These are phyloP conservation scores for Chlorospingus flavigularis DNA, from an alignment of 2,797 vertebrate species.

Conservation along the genomic window DNA sequence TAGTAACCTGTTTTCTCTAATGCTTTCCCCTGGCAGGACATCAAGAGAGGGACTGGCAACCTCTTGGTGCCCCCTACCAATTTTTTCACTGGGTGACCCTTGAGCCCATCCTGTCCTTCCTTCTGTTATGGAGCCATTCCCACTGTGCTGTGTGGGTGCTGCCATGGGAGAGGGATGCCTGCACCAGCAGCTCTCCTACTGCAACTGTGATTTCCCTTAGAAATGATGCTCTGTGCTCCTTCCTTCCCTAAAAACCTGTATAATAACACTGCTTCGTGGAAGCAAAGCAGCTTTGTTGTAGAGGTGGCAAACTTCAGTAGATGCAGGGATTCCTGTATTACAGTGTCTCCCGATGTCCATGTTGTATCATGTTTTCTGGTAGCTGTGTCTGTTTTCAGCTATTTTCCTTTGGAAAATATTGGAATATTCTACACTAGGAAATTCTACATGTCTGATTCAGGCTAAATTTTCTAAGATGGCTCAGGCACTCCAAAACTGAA, in stretches of 20 bases:
- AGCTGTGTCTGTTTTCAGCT: neutral
- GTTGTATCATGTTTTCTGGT: neutral
- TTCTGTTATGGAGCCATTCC: neutral
- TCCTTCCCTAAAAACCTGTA: neutral
- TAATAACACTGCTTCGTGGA: neutral
- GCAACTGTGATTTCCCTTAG: neutral
- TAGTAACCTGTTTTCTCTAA: neutral
- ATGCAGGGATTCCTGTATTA: neutral
- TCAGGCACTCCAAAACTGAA: neutral
- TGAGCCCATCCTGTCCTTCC: neutral
- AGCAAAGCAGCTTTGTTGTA: neutral
- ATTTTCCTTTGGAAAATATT: neutral
- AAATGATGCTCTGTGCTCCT: neutral
- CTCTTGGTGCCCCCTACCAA: neutral
- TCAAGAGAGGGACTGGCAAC: neutral
- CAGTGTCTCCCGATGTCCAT: neutral
- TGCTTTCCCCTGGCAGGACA: neutral
- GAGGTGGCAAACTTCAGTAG: neutral
- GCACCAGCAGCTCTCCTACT: neutral
- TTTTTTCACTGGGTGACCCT: neutral
- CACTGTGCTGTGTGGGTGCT: neutral
- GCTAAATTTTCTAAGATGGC: neutral
- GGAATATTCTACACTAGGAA: neutral
- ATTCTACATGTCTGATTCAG: neutral
- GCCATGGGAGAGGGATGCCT: neutral